phyloP scores from a whole-genome alignment of 1,140 invertebrate species.

The Venturia canescens region DNA sequence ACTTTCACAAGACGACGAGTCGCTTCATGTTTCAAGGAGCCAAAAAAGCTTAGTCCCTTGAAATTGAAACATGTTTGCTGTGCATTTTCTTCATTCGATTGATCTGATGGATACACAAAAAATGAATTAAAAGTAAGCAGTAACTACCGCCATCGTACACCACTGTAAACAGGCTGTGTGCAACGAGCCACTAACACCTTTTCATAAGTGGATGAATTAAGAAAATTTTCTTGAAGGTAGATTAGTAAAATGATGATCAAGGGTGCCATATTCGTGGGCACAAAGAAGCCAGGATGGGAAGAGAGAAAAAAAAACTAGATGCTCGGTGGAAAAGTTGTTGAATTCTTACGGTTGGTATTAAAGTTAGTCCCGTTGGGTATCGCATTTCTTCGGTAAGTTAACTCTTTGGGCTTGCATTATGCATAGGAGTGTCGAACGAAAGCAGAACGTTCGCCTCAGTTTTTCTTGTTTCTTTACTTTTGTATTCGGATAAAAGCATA shows the following conservation, averaged over 20 bases:
- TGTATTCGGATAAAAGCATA: background rate
- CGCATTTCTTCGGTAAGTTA: slow-evolving; percentile 41
- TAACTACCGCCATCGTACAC: no score
- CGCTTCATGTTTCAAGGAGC: no score
- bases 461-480: background rate
- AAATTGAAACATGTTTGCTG: no score
- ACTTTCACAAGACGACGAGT: no score
- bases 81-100: no score
- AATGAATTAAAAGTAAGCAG: no score
- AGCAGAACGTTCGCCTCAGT: slow-evolving; percentile 20
- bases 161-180: no score
- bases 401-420: slow-evolving; percentile 38
- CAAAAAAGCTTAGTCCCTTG: no score
- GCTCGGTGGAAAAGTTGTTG: slow-evolving; percentile 21
- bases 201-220: background rate
- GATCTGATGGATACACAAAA: no score
- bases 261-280: slow-evolving; percentile 8
- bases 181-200: no score
- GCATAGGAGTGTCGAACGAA: slow-evolving; percentile 32
- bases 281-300: slow-evolving; percentile 31
- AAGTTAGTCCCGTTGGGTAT: slow-evolving; percentile 20
- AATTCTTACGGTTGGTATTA: slow-evolving; percentile 6
- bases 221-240: background rate
- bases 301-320: slow-evolving; percentile 3
- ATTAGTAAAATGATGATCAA: background rate